Evolutionary conservation across 1,140 invertebrate species (phyloP).

Genomic region (Marisa cornuarietis): DNA sequence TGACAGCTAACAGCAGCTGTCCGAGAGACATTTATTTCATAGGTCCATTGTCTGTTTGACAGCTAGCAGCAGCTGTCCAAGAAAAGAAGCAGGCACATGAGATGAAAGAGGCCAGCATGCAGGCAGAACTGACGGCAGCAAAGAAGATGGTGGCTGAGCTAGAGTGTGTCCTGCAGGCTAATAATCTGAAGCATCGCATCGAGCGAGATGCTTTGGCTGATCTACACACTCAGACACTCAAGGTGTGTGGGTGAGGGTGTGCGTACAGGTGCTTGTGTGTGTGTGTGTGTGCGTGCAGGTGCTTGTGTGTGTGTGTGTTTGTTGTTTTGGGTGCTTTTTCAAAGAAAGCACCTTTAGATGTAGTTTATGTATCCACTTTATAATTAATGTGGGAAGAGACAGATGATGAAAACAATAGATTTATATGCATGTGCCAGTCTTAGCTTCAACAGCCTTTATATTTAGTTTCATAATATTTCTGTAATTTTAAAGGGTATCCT

Average conservation of each 20-base stretch:
- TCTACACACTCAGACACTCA: conserved; percentile 49
- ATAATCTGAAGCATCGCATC: conserved; percentile 46
- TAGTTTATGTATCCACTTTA: not conserved
- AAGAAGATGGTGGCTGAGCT: conserved; percentile 45
- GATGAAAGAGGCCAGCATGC: conserved; percentile 40
- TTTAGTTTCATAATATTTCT: too few relatives aligned
- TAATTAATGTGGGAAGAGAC: too few relatives aligned
- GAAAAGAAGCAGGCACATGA: conserved; percentile 38
- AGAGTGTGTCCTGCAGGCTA: conserved; percentile 43
- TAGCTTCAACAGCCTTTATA: too few relatives aligned
- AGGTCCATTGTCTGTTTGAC: not conserved
- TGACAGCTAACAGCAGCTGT: too few relatives aligned
- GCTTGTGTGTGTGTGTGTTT: not conserved
- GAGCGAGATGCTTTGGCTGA: conserved; percentile 48
- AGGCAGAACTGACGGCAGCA: conserved; percentile 45
- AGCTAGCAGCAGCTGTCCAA: conserved; percentile 42
- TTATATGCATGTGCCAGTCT: too few relatives aligned
- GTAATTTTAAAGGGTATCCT: too few relatives aligned
- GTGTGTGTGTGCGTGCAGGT: not conserved
- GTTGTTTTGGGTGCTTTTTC: not conserved
- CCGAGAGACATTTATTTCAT: too few relatives aligned
- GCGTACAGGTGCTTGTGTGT: conserved; percentile 5
- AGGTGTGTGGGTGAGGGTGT: conserved; percentile 28
- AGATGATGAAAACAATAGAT: too few relatives aligned
- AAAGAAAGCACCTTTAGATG: not conserved